Percentiles rank a stretch among this genome's conserved stretches.
Conservation (phyloP, 2,113 vertebrate genomes). For the Thamnaconus septentrionalis region DNA sequence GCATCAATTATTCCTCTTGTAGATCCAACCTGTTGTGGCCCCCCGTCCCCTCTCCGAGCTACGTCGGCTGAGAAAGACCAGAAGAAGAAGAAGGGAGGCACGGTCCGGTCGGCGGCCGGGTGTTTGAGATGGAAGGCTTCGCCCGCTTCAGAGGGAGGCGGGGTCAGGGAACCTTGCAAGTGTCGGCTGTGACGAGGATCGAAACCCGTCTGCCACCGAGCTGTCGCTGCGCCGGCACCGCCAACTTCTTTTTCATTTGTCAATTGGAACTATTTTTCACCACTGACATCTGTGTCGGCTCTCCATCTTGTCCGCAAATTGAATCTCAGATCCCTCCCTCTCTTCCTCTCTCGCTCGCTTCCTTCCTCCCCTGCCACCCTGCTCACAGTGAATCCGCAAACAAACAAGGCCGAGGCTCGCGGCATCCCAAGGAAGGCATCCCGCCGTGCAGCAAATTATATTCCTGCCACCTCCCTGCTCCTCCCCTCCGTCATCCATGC, state of each 20-base stretch:
- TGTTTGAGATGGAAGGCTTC: slow-evolving; percentile 23
- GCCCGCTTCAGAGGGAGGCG: not conserved
- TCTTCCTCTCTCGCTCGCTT: slow-evolving; percentile 24
- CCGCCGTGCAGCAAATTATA: slow-evolving; percentile 62
- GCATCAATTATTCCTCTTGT: slow-evolving; percentile 51
- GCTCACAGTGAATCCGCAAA: slow-evolving; percentile 59
- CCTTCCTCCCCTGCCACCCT: too few relatives aligned
- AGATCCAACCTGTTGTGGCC: slow-evolving; percentile 44
- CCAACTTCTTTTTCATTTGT: slow-evolving; percentile 48
- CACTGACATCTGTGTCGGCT: slow-evolving; percentile 67
- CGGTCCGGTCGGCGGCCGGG: too few relatives aligned
- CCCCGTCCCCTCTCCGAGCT: too few relatives aligned
- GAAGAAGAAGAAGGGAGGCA: too few relatives aligned
- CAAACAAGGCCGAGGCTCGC: slow-evolving; percentile 28
- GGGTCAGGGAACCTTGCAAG: too few relatives aligned
- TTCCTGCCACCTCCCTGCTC: slow-evolving; percentile 27
- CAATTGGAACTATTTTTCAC: slow-evolving; percentile 65
- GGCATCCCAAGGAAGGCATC: slow-evolving; percentile 41
- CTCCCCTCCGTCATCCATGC: too few relatives aligned
- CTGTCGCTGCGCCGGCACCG: slow-evolving; percentile 23
- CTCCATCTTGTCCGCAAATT: slow-evolving; percentile 72
- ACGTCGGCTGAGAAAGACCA: too few relatives aligned
- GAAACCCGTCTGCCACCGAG: slow-evolving; percentile 34
- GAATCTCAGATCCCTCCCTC: slow-evolving; percentile 61
- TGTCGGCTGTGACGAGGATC: slow-evolving; percentile 23